Conservation (phyloP, 2,113 vertebrate genomes). For the Anolis sagrei region DNA sequence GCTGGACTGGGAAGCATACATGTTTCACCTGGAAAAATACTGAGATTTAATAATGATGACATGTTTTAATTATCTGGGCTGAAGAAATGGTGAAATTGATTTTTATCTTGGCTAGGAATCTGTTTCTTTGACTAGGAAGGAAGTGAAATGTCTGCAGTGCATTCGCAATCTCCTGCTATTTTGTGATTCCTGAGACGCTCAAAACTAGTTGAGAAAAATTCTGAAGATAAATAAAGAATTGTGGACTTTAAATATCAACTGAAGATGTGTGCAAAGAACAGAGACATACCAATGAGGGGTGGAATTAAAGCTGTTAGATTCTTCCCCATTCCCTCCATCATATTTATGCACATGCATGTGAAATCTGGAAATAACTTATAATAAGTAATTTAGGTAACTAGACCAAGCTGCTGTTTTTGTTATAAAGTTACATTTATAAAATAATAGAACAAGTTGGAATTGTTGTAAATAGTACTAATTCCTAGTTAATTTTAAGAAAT, state of each 20-base stretch:
- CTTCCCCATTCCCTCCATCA: neutral
- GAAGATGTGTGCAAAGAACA: neutral
- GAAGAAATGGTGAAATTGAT: neutral
- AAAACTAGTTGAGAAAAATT: neutral
- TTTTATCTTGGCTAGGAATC: neutral
- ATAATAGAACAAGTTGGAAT: too few relatives aligned
- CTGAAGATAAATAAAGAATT: neutral
- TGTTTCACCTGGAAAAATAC: slow-evolving; percentile 3
- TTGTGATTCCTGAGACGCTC: neutral
- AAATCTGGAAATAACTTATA: too few relatives aligned
- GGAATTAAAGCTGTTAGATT: neutral
- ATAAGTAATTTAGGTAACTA: too few relatives aligned
- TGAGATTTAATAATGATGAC: neutral
- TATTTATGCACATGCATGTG: too few relatives aligned
- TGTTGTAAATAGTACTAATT: too few relatives aligned
- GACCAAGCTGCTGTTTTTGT: too few relatives aligned
- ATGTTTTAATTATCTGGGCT: neutral
- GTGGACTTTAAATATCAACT: neutral
- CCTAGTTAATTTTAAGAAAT: too few relatives aligned
- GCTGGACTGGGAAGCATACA: neutral
- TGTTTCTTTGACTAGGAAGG: neutral
- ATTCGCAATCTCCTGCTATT: neutral
- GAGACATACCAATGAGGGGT: neutral
- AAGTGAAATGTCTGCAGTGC: neutral
- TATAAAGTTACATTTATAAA: too few relatives aligned